phyloP scores from a whole-genome alignment of 2,888 invertebrate genomes.

The Galerucella pusilla region DNA sequence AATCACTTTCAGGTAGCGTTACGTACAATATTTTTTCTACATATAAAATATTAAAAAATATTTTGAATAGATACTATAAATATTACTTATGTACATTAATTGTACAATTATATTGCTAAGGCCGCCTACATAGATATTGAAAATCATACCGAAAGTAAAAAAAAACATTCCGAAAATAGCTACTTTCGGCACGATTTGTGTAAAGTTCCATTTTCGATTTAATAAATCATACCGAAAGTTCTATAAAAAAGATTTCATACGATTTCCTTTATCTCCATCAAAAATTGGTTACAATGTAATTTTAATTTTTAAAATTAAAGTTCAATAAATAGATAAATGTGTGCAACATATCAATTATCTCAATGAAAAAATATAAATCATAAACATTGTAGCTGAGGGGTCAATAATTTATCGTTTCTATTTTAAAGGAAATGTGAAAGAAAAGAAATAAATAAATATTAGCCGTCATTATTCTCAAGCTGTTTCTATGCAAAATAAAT shows the following conservation, averaged over 20 bases:
- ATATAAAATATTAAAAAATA: too few relatives aligned
- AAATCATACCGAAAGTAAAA: too few relatives aligned
- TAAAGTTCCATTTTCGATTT: too few relatives aligned
- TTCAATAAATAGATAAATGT: background rate
- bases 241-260: background rate
- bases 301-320: background rate
- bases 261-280: background rate
- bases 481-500: background rate
- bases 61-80: too few relatives aligned
- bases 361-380: background rate
- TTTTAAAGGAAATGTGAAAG: background rate
- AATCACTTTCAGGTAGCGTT: too few relatives aligned
- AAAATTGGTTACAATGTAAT: constrained; percentile 3
- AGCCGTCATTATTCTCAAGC: background rate
- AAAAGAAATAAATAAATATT: background rate
- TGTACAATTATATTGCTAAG: too few relatives aligned
- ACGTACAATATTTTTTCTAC: too few relatives aligned
- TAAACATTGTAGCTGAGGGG: background rate
- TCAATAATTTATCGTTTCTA: background rate
- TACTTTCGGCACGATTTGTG: too few relatives aligned
- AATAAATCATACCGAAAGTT: too few relatives aligned
- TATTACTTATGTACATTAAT: too few relatives aligned
- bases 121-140: too few relatives aligned
- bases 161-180: too few relatives aligned
- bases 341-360: background rate